These are phyloP conservation scores for Miniopterus natalensis DNA, from an alignment of 2,113 vertebrate species.

Conservation along the genomic window DNA sequence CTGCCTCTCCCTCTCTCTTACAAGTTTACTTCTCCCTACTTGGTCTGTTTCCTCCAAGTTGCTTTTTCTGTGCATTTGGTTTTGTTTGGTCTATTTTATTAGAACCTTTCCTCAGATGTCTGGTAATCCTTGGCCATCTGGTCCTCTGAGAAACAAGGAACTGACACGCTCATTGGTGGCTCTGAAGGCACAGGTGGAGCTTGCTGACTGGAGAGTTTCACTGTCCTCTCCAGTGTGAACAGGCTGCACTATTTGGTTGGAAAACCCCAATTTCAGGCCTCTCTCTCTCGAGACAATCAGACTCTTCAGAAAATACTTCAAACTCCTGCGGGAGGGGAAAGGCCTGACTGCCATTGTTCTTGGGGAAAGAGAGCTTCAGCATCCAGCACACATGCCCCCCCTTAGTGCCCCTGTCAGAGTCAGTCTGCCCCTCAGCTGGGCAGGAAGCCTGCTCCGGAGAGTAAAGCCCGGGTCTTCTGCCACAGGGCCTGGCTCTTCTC, in stretches of 20 bases:
- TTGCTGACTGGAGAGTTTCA: not conserved
- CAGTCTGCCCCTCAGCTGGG: not conserved
- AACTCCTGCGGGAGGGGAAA: not conserved
- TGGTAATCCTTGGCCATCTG: slow-evolving; percentile 66
- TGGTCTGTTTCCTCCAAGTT: slow-evolving; percentile 56
- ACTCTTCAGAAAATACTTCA: not conserved
- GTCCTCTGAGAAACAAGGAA: slow-evolving; percentile 54
- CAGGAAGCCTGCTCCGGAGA: not conserved
- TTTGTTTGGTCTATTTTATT: slow-evolving; percentile 61
- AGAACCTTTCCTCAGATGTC: slow-evolving; percentile 64
- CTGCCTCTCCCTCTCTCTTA: not conserved
- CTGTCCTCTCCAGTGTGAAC: not conserved
- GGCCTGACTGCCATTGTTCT: not conserved
- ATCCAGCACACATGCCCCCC: fast-evolving
- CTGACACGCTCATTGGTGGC: not conserved
- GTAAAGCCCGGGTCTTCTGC: not conserved
- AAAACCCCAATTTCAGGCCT: slow-evolving; percentile 29
- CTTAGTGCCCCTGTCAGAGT: not conserved
- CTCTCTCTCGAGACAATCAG: slow-evolving; percentile 1
- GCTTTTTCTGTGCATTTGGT: slow-evolving; percentile 7
- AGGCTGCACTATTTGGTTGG: not conserved
- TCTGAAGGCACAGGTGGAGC: not conserved
- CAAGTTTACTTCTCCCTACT: not conserved
- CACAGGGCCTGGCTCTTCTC: not conserved
- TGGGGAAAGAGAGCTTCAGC: not conserved